Evolutionary conservation across 2,797 vertebrate species (phyloP).

Genomic region (Premnoplex brunnescens): DNA sequence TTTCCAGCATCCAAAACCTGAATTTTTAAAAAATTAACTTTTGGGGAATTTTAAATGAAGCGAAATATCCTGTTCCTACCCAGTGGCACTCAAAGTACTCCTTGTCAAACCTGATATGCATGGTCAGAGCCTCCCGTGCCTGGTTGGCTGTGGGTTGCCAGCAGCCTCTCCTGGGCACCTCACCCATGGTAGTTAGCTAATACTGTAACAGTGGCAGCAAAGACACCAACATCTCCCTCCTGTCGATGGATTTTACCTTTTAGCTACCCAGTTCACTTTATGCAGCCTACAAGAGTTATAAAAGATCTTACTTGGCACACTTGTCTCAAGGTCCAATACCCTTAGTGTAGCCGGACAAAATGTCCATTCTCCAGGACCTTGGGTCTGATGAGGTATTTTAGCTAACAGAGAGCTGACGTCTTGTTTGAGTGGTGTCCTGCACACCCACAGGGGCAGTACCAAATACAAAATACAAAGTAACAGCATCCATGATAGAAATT

Average conservation of each 20-base stretch:
- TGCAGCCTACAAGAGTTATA: neutral
- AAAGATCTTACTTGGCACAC: neutral
- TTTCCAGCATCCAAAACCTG: neutral
- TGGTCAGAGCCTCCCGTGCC: neutral
- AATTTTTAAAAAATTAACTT: neutral
- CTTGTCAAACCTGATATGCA: neutral
- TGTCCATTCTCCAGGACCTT: neutral
- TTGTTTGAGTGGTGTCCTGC: neutral
- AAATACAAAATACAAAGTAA: neutral
- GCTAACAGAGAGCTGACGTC: neutral
- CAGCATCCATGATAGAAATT: neutral
- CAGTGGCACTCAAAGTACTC: neutral
- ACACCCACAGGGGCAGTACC: neutral
- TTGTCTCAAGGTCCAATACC: neutral
- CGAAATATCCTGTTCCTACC: neutral
- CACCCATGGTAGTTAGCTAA: neutral
- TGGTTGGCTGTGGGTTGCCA: neutral
- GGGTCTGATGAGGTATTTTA: neutral
- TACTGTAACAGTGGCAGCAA: neutral
- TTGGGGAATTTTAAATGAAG: neutral
- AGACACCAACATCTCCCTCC: neutral
- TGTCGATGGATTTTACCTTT: neutral
- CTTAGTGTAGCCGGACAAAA: neutral
- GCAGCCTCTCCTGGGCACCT: neutral
- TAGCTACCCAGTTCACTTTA: neutral